phyloP scores from a whole-genome alignment of 1,140 invertebrate genomes.

The Onthophagus taurus region DNA sequence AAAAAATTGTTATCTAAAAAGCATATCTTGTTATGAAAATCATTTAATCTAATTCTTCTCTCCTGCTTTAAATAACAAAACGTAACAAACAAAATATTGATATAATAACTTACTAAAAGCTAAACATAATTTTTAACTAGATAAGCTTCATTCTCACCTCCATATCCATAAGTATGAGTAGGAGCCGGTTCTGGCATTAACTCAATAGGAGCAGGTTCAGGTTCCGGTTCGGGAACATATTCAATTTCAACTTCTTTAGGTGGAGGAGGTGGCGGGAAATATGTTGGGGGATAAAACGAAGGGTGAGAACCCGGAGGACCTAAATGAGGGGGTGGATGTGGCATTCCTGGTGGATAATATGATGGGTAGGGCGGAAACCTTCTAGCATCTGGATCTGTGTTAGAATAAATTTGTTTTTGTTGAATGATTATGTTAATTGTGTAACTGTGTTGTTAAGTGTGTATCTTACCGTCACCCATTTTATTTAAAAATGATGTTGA shows the following conservation, averaged over 20 bases:
- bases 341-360: conserved; percentile 4
- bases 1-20: neutral
- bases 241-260: conserved; percentile 1
- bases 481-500: too few relatives aligned
- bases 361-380: conserved; percentile 5
- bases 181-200: conserved; percentile 2
- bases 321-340: conserved; percentile 3
- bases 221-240: conserved; percentile 1
- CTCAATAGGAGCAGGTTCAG: conserved; percentile 1
- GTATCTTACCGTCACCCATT: too few relatives aligned
- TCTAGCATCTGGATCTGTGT: too few relatives aligned
- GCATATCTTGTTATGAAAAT: neutral
- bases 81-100: neutral
- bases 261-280: neutral
- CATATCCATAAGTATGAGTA: neutral
- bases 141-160: conserved; percentile 1
- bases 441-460: too few relatives aligned
- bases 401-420: too few relatives aligned
- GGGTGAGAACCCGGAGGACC: conserved; percentile 1
- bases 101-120: neutral
- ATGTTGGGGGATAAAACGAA: neutral
- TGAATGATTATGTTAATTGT: too few relatives aligned
- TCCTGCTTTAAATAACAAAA: neutral
- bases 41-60: neutral
- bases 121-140: neutral